Percentiles rank a stretch among this genome's conserved stretches.
These are phyloP conservation scores for Drosophila affinis DNA, from an alignment of 2,888 invertebrate species.

Conservation along the genomic window DNA sequence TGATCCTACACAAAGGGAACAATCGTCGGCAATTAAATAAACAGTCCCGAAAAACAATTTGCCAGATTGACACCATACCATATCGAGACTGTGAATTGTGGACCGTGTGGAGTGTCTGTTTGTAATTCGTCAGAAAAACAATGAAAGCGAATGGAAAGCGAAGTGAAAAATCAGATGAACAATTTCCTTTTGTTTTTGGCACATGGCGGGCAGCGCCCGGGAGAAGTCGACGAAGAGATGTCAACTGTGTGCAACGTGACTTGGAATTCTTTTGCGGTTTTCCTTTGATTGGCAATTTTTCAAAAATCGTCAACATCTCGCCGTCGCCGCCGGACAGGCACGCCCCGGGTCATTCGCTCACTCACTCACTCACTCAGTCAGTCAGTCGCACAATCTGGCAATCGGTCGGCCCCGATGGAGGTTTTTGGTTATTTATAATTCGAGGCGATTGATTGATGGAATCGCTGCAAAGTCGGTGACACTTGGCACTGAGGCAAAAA, in stretches of 20 bases:
- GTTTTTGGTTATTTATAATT: constrained; percentile 76
- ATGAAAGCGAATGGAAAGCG: constrained; percentile 25
- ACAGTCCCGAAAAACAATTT: constrained; percentile 62
- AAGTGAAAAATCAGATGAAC: constrained; percentile 22
- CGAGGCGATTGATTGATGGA: constrained; percentile 75
- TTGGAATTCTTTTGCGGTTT: constrained; percentile 71
- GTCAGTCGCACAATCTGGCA: constrained; percentile 33
- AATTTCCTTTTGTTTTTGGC: constrained; percentile 66
- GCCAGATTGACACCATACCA: constrained; percentile 65
- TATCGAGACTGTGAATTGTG: constrained; percentile 27
- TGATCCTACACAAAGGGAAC: constrained; percentile 12
- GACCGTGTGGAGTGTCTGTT: constrained; percentile 22
- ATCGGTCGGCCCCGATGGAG: constrained; percentile 41
- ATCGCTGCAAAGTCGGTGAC: constrained; percentile 75
- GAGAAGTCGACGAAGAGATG: constrained; percentile 41
- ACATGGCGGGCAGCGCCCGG: constrained; percentile 23
- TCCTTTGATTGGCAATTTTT: constrained; percentile 76
- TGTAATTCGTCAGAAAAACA: constrained; percentile 68
- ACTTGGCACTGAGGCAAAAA: constrained; percentile 76
- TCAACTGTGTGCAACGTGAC: constrained; percentile 67
- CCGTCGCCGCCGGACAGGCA: constrained; percentile 33
- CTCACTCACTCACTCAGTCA: constrained; percentile 21
- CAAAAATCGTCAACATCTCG: constrained; percentile 70
- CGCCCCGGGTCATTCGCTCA: constrained; percentile 32
- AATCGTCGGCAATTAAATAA: constrained; percentile 31